Evolutionary conservation across 2,888 invertebrate species (phyloP).

Genomic region (Sinhomidia bicolor): DNA sequence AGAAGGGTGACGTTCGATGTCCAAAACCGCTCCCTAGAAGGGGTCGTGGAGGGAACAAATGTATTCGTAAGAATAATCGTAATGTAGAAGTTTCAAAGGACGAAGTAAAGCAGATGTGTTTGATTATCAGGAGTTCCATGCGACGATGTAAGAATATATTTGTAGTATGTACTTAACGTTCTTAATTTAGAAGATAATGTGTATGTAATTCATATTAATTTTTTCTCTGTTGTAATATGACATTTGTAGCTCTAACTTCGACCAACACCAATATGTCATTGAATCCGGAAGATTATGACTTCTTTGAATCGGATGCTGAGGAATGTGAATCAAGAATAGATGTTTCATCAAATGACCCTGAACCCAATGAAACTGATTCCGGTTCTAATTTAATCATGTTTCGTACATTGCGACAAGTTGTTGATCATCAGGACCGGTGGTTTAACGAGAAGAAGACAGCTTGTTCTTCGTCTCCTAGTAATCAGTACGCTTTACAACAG

Average conservation of each 20-base stretch:
- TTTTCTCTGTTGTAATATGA: background rate
- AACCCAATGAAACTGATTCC: too few species aligned
- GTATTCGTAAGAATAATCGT: constrained; percentile 9
- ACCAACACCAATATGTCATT: background rate
- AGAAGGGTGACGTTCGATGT: constrained; percentile 22
- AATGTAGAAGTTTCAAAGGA: constrained; percentile 51
- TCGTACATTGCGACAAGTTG: background rate
- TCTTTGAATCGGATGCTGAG: background rate
- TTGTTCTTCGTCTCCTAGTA: background rate
- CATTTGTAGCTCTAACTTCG: background rate
- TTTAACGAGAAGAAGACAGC: background rate
- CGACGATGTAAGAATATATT: constrained; percentile 47
- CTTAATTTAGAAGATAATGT: too few species aligned
- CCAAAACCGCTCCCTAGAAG: constrained; percentile 67
- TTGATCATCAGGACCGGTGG: background rate
- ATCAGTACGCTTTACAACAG: too few species aligned
- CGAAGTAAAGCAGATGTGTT: constrained; percentile 52
- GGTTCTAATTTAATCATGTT: background rate
- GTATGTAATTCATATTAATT: background rate
- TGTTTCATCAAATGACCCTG: too few species aligned
- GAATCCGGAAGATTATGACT: background rate
- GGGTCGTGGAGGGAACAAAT: constrained; percentile 27
- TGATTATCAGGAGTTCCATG: constrained; percentile 43
- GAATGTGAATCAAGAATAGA: background rate
- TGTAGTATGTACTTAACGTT: background rate